phyloP scores from a whole-genome alignment of 1,140 invertebrate genomes.

The Psilanteris sp. region DNA sequence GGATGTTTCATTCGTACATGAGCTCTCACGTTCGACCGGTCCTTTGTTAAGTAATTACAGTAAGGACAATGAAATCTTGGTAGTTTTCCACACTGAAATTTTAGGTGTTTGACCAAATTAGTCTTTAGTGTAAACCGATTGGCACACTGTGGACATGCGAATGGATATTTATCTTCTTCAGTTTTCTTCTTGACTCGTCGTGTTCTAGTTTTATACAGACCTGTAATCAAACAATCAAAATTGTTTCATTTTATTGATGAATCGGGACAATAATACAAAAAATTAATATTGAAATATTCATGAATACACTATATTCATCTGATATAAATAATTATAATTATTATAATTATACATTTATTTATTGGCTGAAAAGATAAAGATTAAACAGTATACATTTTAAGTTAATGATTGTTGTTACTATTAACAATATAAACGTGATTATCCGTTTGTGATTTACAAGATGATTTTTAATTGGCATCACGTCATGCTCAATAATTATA shows the following conservation, averaged over 20 bases:
- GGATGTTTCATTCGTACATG: constrained; percentile 75
- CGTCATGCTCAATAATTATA: no score
- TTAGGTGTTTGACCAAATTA: constrained; percentile 61
- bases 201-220: neutral
- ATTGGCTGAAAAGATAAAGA: no score
- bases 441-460: no score
- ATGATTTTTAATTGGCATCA: no score
- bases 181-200: constrained; percentile 21
- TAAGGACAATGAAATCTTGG: constrained; percentile 82
- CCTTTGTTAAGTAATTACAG: constrained; percentile 80
- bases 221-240: constrained; percentile 41
- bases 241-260: constrained; percentile 1
- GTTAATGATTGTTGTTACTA: no score
- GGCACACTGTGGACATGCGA: constrained; percentile 49
- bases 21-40: constrained; percentile 79
- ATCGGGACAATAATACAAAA: neutral
- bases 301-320: no score
- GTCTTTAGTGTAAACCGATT: constrained; percentile 55
- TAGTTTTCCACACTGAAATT: constrained; percentile 66
- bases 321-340: no score
- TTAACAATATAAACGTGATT: no score
- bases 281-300: no score
- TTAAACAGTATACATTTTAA: no score
- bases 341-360: no score
- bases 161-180: constrained; percentile 25